A percentile compares a stretch with the other conserved stretches of the same genome.
Evolutionary conservation across 1,140 invertebrate species (phyloP).

Genomic region (Apis laboriosa): DNA sequence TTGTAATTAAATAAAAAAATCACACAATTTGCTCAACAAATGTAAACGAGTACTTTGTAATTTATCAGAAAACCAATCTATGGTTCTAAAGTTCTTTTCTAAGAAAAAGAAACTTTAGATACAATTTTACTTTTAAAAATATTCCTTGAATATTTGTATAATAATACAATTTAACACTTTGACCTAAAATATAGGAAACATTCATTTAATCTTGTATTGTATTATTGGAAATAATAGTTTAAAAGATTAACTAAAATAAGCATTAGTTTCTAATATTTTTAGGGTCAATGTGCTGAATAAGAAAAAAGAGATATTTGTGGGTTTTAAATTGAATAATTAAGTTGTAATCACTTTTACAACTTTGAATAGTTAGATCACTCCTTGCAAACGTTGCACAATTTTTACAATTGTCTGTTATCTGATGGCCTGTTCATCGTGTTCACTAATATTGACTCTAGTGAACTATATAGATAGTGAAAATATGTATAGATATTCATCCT

Average conservation of each 20-base stretch:
- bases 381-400: slow-evolving; percentile 25
- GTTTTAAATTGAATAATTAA: not conserved
- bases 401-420: slow-evolving; percentile 20
- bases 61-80: not conserved
- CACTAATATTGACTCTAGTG: not conserved
- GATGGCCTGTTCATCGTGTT: not conserved
- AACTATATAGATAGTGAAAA: slow-evolving; percentile 26
- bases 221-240: not conserved
- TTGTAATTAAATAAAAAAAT: slow-evolving; percentile 29
- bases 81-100: not conserved
- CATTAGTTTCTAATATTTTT: not conserved
- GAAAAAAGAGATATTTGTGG: not conserved
- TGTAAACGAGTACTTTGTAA: slow-evolving; percentile 41
- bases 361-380: not conserved
- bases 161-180: not conserved
- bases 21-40: slow-evolving; percentile 57
- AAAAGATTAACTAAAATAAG: not conserved
- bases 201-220: not conserved
- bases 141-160: not conserved
- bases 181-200: not conserved
- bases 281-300: not conserved
- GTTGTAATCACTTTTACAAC: not conserved
- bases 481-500: not conserved
- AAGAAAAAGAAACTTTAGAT: not conserved
- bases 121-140: not conserved